Evolutionary conservation across 1,140 invertebrate genomes (phyloP).

Genomic region (Maconellicoccus hirsutus): DNA sequence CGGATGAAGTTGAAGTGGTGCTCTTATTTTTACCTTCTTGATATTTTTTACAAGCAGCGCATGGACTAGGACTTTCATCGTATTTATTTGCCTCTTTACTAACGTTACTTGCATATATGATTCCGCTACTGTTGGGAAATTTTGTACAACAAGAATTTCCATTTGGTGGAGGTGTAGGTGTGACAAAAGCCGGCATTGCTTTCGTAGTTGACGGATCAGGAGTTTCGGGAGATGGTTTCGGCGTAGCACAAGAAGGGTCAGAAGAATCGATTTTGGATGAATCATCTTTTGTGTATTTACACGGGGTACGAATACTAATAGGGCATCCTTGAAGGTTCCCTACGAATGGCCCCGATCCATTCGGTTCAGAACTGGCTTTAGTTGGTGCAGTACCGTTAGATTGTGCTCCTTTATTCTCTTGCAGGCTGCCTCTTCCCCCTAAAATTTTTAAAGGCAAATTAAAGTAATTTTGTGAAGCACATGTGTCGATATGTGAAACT

Average conservation of each 20-base stretch:
- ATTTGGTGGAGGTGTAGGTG: neutral
- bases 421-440: no score
- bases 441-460: no score
- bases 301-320: neutral
- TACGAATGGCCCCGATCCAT: neutral
- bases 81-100: neutral
- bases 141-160: neutral
- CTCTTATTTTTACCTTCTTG: neutral
- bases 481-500: no score
- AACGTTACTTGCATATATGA: neutral
- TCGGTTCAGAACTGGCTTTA: neutral
- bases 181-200: neutral
- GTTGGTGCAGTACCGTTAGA: no score
- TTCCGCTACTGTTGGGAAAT: neutral
- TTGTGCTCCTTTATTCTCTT: no score
- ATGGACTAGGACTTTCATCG: conserved; percentile 12
- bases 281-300: neutral
- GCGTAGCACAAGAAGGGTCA: neutral
- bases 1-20: neutral
- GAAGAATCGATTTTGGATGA: neutral
- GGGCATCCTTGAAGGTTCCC: neutral
- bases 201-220: neutral
- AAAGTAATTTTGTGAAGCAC: no score
- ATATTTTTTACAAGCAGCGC: conserved; percentile 6
- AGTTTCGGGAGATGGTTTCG: neutral